Percentiles rank a stretch among this genome's conserved stretches.
Evolutionary conservation across 1,140 invertebrate genomes (phyloP).

Genomic region (Lethrus apterus): DNA sequence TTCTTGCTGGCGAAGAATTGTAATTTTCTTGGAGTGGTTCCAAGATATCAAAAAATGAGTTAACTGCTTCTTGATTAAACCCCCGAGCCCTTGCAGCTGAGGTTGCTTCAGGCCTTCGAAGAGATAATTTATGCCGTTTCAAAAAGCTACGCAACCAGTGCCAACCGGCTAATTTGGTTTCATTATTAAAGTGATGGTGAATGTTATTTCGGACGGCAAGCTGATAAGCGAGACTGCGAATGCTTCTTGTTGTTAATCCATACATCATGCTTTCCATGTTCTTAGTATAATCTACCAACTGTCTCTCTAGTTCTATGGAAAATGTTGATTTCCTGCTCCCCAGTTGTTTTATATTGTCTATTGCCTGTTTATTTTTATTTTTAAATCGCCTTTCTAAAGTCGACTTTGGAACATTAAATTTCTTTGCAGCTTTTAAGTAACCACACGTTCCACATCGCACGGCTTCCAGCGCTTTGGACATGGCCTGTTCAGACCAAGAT

Average conservation of each 20-base stretch:
- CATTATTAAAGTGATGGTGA: conserved; percentile 21
- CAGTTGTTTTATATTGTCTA: conserved; percentile 1
- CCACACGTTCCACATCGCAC: conserved; percentile 3
- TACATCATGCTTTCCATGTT: conserved; percentile 23
- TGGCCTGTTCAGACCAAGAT: conserved; percentile 3
- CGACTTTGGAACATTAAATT: conserved; percentile 10
- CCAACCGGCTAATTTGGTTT: conserved; percentile 35
- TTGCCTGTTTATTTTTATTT: too few species aligned
- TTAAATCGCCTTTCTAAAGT: conserved; percentile 1
- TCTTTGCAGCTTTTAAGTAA: conserved; percentile 8
- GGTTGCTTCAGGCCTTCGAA: conserved; percentile 40
- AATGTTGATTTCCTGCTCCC: conserved; percentile 16
- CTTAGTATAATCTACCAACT: conserved; percentile 15
- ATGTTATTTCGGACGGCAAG: conserved; percentile 21
- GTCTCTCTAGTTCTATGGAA: conserved; percentile 16
- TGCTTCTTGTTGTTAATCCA: conserved; percentile 18
- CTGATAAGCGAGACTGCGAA: conserved; percentile 19
- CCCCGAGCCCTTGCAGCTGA: conserved; percentile 41
- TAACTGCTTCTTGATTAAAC: conserved; percentile 42
- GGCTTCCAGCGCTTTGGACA: conserved; percentile 10
- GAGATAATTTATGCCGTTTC: conserved; percentile 39
- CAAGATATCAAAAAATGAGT: conserved; percentile 31
- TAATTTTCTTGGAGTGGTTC: neutral
- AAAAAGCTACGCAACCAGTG: conserved; percentile 43
- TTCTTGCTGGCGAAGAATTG: conserved; percentile 1